Conservation (phyloP, 2,797 vertebrate genomes). For the Phylloscopus collybita region DNA sequence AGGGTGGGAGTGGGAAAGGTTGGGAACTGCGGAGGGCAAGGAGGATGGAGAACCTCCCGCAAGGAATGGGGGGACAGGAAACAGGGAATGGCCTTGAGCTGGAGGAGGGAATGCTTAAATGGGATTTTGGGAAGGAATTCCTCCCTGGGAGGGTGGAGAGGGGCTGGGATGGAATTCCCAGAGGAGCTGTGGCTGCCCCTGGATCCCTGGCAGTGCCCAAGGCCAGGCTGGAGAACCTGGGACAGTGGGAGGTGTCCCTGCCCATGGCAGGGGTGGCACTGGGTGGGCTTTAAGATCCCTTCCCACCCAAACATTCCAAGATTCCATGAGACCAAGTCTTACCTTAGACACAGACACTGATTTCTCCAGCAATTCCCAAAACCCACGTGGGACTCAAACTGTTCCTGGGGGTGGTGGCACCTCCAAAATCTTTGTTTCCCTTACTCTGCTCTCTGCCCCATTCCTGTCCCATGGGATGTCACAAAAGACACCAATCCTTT, state of each 20-base stretch:
- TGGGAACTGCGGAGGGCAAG: neutral
- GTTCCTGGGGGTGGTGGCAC: neutral
- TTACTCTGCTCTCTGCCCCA: neutral
- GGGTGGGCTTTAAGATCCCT: neutral
- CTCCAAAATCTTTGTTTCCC: neutral
- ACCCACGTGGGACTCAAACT: neutral
- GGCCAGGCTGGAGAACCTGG: fast-evolving
- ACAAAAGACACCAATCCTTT: neutral
- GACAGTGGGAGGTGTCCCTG: neutral
- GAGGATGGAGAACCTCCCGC: neutral
- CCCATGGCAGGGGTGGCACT: too few relatives aligned
- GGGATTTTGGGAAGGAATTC: neutral
- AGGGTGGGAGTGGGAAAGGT: neutral
- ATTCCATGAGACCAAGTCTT: neutral
- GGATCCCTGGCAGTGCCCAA: neutral
- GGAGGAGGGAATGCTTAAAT: neutral
- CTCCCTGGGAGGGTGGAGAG: fast-evolving
- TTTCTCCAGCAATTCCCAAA: neutral
- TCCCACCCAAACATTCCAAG: neutral
- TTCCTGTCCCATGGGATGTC: neutral
- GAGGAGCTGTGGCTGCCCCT: neutral
- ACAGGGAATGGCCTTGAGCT: neutral
- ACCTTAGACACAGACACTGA: neutral
- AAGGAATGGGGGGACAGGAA: neutral
- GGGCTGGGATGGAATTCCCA: neutral